Evolutionary conservation across 2,888 invertebrate genomes (phyloP), one percentile per base, ranked within the genome.

Genomic region (Labia minor): DNA sequence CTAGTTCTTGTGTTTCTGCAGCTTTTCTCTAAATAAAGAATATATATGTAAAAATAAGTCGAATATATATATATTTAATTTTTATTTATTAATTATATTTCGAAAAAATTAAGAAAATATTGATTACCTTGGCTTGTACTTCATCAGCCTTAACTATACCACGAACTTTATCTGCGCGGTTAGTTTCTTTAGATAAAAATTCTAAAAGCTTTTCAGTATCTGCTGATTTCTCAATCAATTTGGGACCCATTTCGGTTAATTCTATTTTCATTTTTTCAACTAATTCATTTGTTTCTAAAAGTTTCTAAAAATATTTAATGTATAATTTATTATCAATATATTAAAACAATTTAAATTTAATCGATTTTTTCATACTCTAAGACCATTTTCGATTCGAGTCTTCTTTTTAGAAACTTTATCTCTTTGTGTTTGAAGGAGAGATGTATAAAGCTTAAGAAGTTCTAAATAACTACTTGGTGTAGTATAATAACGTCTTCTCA

Each of bases 401-500:
- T 86, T 80, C 69, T 80, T 80, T 11, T 82, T 82, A 20, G 84
- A 83, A 37, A 88, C 87, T 73, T 87, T 84, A 69, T 85, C 85
- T 68, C 86, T 87, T 72, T 88, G 87, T 66, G 83, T 86, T 26
- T 83, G 79, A 1, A 93, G 77, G 75, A 92, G 84, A 11, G 77
- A 77, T 65, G 86, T 79, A 75, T 92, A 95, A 0, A 92, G 80
- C 74, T 90, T 92, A 26, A 95, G 81, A 37, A 95, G 79, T 74
- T 93, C 92, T 70, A 95, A 79, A 75, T 94, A 95, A 74, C 91
- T 92, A 76, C 92, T 94, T 0, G 95, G 94, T 0, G 94, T 95
- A 1, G 92, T 92, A 76, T 95, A 94, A 78, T 91, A 94, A 73
- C 88, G 85, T 0, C 94, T 81, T 70, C 90, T 85, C 86, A 92